These are phyloP conservation scores for Artemia sinica DNA, from an alignment of 2,888 invertebrate genomes.

Conservation along the genomic window DNA sequence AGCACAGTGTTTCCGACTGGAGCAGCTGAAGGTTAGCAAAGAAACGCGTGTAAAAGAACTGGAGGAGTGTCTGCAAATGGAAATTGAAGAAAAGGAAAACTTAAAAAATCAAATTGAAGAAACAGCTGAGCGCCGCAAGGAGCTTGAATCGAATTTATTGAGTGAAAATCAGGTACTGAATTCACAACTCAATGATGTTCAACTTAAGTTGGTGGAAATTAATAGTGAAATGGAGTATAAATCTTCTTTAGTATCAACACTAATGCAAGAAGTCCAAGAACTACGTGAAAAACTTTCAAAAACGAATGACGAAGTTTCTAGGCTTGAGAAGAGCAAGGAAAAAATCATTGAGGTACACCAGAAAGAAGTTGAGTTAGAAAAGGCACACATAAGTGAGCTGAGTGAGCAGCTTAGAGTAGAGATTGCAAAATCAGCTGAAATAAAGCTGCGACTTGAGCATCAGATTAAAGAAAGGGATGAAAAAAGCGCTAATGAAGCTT, in stretches of 20 bases:
- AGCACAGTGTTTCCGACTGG: neutral
- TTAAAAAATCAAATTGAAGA: slow-evolving; percentile 7
- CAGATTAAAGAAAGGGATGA: too few species aligned
- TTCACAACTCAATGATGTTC: neutral
- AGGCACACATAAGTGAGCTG: too few species aligned
- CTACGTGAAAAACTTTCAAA: neutral
- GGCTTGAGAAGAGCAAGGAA: neutral
- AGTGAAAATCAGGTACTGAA: neutral
- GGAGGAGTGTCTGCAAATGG: slow-evolving; percentile 5
- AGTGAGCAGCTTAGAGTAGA: too few species aligned
- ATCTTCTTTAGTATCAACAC: neutral
- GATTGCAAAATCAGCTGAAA: too few species aligned
- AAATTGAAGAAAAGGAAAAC: slow-evolving; percentile 2
- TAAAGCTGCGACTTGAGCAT: too few species aligned
- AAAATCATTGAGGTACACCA: neutral
- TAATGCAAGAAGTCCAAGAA: slow-evolving; percentile 5
- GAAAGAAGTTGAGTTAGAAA: too few species aligned
- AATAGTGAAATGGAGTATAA: slow-evolving; percentile 12
- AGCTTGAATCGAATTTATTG: neutral
- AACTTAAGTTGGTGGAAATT: neutral
- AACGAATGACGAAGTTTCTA: neutral
- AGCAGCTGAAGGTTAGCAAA: slow-evolving; percentile 8
- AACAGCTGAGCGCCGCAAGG: neutral
- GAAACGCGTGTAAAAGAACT: neutral
- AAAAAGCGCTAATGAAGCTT: too few species aligned